phyloP scores from a whole-genome alignment of 2,888 invertebrate genomes.

The Sphaeridia pumilis region DNA sequence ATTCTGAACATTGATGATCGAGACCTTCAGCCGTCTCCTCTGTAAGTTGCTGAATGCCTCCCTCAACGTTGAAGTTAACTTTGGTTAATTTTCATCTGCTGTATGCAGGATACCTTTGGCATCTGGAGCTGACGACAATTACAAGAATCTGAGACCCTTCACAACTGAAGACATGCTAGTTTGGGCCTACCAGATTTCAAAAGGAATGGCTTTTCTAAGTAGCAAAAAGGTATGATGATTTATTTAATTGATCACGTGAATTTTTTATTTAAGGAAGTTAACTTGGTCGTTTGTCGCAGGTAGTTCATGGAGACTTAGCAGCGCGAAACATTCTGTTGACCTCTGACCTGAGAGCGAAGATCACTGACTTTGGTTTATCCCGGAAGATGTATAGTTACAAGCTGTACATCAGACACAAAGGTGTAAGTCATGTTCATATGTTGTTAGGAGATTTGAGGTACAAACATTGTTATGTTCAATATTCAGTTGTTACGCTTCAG shows the following conservation, averaged over 20 bases:
- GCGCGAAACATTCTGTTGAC: slow-evolving; percentile 5
- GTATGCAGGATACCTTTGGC: neutral
- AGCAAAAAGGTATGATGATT: slow-evolving; percentile 3
- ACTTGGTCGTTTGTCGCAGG: neutral
- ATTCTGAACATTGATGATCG: neutral
- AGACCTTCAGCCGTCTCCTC: neutral
- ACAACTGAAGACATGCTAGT: slow-evolving; percentile 10
- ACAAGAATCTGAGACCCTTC: neutral
- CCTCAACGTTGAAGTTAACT: too few species aligned
- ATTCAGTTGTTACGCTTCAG: neutral
- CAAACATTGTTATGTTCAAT: neutral
- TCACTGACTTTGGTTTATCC: slow-evolving; percentile 15
- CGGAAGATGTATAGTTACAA: slow-evolving; percentile 10
- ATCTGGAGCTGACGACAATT: neutral
- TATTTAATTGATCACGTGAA: neutral
- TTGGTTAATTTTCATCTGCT: neutral
- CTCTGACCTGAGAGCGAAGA: slow-evolving; percentile 1
- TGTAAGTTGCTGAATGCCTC: too few species aligned
- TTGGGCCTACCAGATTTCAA: slow-evolving; percentile 9
- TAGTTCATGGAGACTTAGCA: slow-evolving; percentile 12
- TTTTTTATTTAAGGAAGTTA: neutral
- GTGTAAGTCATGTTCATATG: neutral
- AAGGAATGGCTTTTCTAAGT: slow-evolving; percentile 10
- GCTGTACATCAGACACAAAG: slow-evolving; percentile 1
- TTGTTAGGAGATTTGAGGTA: neutral